phyloP scores from a whole-genome alignment of 2,113 vertebrate genomes.

The Holacanthus passer region DNA sequence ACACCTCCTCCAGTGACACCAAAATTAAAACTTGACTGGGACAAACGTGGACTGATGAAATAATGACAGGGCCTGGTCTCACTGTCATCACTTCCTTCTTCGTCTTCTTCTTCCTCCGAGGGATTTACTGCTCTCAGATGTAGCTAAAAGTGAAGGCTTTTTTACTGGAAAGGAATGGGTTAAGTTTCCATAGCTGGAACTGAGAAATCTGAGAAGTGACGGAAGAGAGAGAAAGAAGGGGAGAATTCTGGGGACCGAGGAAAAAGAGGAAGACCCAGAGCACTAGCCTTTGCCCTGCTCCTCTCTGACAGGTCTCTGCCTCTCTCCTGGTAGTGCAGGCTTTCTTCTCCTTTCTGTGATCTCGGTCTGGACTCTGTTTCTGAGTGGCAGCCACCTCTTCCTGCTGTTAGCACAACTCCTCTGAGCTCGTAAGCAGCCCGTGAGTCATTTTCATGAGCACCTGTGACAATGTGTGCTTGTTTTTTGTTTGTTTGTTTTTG shows the following conservation, averaged over 20 bases:
- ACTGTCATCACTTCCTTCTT: constrained; percentile 28
- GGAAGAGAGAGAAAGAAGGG: constrained; percentile 49
- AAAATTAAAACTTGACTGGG: background rate
- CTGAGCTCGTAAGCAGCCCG: background rate
- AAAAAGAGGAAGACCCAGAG: constrained; percentile 63
- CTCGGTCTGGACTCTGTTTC: background rate
- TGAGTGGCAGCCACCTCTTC: constrained; percentile 23
- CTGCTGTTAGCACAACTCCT: background rate
- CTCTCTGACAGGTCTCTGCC: constrained; percentile 41
- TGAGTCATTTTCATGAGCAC: background rate
- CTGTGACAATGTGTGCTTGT: background rate
- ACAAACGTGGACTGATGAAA: background rate
- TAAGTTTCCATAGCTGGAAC: constrained; percentile 60
- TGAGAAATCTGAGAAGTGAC: constrained; percentile 79
- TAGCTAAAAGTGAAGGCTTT: background rate
- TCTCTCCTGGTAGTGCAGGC: background rate
- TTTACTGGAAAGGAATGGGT: constrained; percentile 59
- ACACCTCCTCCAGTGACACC: background rate
- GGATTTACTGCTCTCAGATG: constrained; percentile 9
- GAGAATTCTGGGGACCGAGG: constrained; percentile 62
- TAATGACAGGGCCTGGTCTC: background rate
- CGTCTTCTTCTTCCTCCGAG: constrained; percentile 29
- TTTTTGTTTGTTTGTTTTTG: background rate
- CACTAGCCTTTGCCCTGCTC: constrained; percentile 48
- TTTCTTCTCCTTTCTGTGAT: constrained; percentile 14